Evolutionary conservation across 2,113 vertebrate genomes (phyloP), one percentile per base, ranked within the genome.

Genomic region (Apus apus): DNA sequence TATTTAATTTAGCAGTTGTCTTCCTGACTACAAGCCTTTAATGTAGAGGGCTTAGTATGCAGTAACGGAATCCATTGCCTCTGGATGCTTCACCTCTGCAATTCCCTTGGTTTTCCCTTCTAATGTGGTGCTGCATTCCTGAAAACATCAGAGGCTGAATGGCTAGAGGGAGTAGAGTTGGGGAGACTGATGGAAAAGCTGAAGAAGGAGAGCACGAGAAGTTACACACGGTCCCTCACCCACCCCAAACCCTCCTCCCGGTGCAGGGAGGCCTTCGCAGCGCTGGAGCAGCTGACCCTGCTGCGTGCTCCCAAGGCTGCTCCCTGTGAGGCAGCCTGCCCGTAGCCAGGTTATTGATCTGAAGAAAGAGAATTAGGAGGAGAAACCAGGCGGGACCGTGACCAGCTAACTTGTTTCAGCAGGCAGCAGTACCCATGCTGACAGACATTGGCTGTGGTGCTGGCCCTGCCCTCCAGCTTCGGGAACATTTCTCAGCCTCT

Each of bases 231-330:
- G 34, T 68, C 30, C 79, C 62, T 83, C 32, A 43, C 32, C 10
- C 5, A 23, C 7, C 30, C 18, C 7, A 40, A 58, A 27, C 21
- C 29, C 2, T 8, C 34, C 30, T 87, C 36, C 30, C 13, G 34
- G 3, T 20, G 46, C 16, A 13, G 34, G 15, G 38, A 74, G 30
- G 13, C 30, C 16, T 66, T 43, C 13, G 54, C 40, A 32, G 10
- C 1, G 1, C 11, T 14, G 30, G 40, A 50, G 54, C 46, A 62
- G 21, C 30, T 2, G 1, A 21, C 17, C 32, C 46, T 36, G 62
- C 60, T 1, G 2, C 9, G 0, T 3, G 21, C 20, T 36, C 32
- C 21, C 1, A 1, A 34, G 67, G 30, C 30, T 70, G 10, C 23
- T 87, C 50, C 30, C 12, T 27, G 50, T 13, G 32, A 53, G 38